Evolutionary conservation across 2,113 vertebrate species (phyloP), one percentile per base, ranked within the genome.

Genomic region (Trichomycterus rosablanca): DNA sequence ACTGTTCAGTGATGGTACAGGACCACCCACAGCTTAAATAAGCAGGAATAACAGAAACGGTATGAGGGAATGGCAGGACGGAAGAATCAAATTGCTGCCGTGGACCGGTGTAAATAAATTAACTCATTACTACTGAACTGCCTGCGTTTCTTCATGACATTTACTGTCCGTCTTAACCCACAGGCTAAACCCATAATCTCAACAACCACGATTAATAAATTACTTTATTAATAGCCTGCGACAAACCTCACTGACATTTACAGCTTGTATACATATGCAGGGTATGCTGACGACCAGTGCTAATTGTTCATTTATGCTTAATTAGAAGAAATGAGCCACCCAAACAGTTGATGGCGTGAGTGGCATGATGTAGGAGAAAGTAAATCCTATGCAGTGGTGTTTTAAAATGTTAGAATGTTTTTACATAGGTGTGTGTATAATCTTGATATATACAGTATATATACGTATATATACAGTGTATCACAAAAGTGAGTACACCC

Each of bases 281-380:
- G 26, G 45, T 50, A 15, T 52, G 28, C 48, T 53, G 15, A 42
- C 45, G 30, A 37, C 62, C 34, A 40, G 34, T 34, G 63, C 67
- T 82, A 80, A 81, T 80, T 78, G 74, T 81, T 81, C 73, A 80
- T 81, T 84, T 79, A 80, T 76, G 80, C 77, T 68, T 74, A 73
- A 78, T 85, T 79, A 81, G 68, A 66, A 68, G 45, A 63, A 80
- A 82, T 80, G n/a, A n/a, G n/a, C n/a, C n/a, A n/a, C n/a, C n/a
- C n/a, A n/a, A n/a, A n/a, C n/a, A n/a, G n/a, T n/a, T n/a, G n/a
- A n/a, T n/a, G n/a, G n/a, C n/a, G n/a, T n/a, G n/a, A n/a, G n/a
- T n/a, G n/a, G n/a, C n/a, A n/a, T n/a, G n/a, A n/a, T n/a, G n/a
- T n/a, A n/a, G n/a, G n/a, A n/a, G n/a, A n/a, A n/a, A n/a, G n/a